Conservation (phyloP, 2,888 invertebrate genomes). For the Tetragonula carbonaria region DNA sequence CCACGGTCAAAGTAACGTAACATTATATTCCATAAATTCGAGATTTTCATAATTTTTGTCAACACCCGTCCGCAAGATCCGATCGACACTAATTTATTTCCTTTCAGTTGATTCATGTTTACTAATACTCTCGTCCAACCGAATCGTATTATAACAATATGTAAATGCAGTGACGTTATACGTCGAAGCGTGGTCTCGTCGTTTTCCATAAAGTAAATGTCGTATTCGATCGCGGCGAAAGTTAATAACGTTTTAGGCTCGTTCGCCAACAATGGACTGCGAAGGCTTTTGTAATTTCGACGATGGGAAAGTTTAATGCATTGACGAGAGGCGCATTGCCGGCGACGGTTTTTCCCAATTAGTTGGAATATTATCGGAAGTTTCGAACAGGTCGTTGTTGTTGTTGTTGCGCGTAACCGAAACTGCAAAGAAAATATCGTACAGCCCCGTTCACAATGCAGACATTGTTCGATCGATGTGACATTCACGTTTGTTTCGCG, state of each 20-base stretch:
- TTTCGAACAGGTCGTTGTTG: background rate
- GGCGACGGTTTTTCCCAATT: background rate
- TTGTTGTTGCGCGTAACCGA: no score
- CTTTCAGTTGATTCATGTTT: no score
- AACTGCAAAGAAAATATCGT: no score
- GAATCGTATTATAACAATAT: no score
- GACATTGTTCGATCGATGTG: background rate
- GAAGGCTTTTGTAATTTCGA: background rate
- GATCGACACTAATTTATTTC: no score
- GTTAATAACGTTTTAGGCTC: background rate
- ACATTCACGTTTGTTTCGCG: background rate
- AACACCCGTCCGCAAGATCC: no score
- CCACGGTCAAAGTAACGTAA: no score
- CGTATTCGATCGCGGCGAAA: background rate
- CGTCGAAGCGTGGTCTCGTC: background rate
- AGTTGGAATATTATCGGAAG: background rate
- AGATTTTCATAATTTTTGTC: no score
- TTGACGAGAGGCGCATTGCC: background rate
- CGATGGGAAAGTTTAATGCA: background rate
- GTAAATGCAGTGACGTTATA: background rate
- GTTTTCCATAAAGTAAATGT: no score
- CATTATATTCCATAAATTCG: no score
- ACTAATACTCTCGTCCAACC: no score
- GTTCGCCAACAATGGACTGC: background rate
- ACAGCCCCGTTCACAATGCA: background rate